Evolutionary conservation across 1,140 invertebrate species (phyloP), one percentile per base, ranked within the genome.

Genomic region (Cardiocondyla obscurior): DNA sequence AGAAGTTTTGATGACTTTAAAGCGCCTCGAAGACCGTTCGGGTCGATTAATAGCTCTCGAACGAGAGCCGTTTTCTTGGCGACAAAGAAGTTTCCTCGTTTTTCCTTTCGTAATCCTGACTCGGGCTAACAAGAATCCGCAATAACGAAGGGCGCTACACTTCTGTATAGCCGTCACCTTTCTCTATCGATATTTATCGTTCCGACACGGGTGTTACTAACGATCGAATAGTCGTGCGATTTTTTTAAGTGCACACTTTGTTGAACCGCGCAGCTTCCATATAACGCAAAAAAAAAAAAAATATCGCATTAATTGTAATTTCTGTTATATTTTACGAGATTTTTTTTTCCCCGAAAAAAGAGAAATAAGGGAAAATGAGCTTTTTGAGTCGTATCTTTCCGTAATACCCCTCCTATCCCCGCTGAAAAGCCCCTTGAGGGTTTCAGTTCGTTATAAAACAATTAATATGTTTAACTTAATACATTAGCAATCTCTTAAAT

Each of bases 41-140:
- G 70, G 12, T 82, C 81, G 81, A 82, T 82, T 82, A 82, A 82
- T 82, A 73, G 81, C 81, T 73, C 70, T 82, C 81, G 69, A 82
- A 74, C 69, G 81, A n/a, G 70, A 82, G 25, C 69, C 44, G 81
- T 19, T 74, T 81, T 73, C 69, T 73, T 28, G 39, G 64, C 42
- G 65, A 81, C 49, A 39, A 62, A 67, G 57, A 81, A 85, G 65
- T 84, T 84, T 53, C n/a, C 30, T 19, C 44, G 42, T 55, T 65
- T 62, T 60, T 70, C 33, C 55, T 70, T 83, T 70, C 51, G 64
- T 57, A 81, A 72, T 81, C 69, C 55, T 57, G 64, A 60, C 69
- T 44, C 67, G 4, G 39, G 67, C 51, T 58, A 81, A 81, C 77
- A 73, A 73, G 64, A 67, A 69, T 46, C 62, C 42, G 73, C 81